Evolutionary conservation across 2,888 invertebrate species (phyloP), one percentile per base, ranked within the genome.

Genomic region (Cylloceria caligata): DNA sequence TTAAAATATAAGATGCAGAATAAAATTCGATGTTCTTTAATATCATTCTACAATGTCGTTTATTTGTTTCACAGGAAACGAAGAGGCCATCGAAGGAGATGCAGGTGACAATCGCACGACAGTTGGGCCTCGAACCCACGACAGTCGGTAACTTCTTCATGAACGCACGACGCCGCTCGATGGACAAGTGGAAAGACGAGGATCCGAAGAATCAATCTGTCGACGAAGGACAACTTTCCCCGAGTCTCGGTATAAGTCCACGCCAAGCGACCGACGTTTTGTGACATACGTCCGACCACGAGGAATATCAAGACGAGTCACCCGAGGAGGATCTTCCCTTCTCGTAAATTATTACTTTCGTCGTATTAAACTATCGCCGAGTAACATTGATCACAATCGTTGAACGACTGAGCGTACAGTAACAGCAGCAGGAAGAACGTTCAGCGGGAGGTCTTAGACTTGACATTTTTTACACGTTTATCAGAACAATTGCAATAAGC

Each of bases 81-180:
- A 99, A 99, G 93, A 95, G 99, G 93, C 99, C 99, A 88, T 99
- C 98, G 87, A 99, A 99, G 94, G 99, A 99, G 94, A 99, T 99
- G 99, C 99, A 99, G 94, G 98, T 99, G 90, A 99, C 99, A 90
- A 99, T 99, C 94, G 99, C 99, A 34, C 95, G 99, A 87, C 99
- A 99, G 93, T 94, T 99, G 89, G 99, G 99, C 84, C 94, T 99
- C 87, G 99, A 99, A 93, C 98, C 99, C 72, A 98, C 98, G 73
- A 99, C 99, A 11, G 99, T 99, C 80, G 99, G 99, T 67, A 99
- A 99, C 93, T 99, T 99, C 95, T 99, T 99, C 94, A 99, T 99
- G 99, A 99, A 99, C 93, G 99, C 99, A n/a, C 95, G 99, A 81
- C 95, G 99, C 88, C 95, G 99, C 86, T 97, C 97, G 2, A 97